Evolutionary conservation across 2,888 invertebrate genomes (phyloP).

Genomic region (Leptinotarsa haldemani): DNA sequence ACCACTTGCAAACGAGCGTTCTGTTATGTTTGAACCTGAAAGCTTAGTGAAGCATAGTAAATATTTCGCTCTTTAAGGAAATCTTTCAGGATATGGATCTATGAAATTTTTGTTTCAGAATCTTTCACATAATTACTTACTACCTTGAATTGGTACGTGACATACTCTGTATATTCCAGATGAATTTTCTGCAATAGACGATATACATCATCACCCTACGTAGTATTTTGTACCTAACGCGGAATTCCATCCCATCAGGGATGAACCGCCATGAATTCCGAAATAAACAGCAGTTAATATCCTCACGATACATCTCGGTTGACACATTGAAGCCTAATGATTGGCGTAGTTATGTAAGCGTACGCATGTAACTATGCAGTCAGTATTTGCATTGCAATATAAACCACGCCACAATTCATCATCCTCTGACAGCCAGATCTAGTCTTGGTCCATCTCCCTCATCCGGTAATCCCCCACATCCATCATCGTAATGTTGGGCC

Average conservation of each 20-base stretch:
- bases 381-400: slow-evolving; percentile 55
- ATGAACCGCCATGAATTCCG: slow-evolving; percentile 15
- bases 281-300: slow-evolving; percentile 22
- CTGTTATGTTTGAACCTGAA: no score
- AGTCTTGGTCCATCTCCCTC: slow-evolving; percentile 61
- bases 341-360: slow-evolving; percentile 37
- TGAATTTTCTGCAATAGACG: background rate
- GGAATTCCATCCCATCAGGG: background rate
- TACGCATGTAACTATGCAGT: slow-evolving; percentile 43
- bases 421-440: slow-evolving; percentile 62
- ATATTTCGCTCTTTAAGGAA: no score
- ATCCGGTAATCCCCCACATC: slow-evolving; percentile 61
- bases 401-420: slow-evolving; percentile 60
- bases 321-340: slow-evolving; percentile 42
- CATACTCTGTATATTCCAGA: no score
- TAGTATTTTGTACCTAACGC: background rate
- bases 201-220: background rate
- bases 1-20: no score
- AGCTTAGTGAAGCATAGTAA: no score
- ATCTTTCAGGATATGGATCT: no score
- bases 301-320: slow-evolving; percentile 26
- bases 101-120: no score
- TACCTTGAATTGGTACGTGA: no score
- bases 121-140: no score
- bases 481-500: slow-evolving; percentile 57